Conservation (phyloP, 2,888 invertebrate species). For the Idaea straminata region DNA sequence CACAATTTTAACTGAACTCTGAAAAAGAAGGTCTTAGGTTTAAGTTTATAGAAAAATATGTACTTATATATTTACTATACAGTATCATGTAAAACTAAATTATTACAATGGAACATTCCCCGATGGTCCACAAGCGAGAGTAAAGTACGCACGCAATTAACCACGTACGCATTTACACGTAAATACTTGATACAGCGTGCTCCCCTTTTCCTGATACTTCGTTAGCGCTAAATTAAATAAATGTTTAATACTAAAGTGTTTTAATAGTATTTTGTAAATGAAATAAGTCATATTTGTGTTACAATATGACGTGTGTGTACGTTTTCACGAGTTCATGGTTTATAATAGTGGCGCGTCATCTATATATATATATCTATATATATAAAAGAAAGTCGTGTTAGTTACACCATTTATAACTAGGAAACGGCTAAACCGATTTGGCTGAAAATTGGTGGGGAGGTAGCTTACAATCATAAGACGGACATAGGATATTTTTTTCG, state of each 20-base stretch:
- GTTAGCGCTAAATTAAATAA: not conserved
- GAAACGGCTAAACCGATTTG: too few species aligned
- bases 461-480: too few species aligned
- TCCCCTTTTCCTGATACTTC: not conserved
- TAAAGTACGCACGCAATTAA: too few species aligned
- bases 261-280: not conserved
- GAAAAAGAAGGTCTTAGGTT: not conserved
- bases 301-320: not conserved
- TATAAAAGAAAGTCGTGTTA: too few species aligned
- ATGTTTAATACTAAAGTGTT: not conserved
- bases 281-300: not conserved
- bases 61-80: not conserved
- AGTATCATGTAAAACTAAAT: not conserved
- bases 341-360: too few species aligned
- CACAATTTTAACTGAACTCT: too few species aligned
- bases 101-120: not conserved
- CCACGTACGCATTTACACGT: not conserved
- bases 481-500: too few species aligned
- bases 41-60: not conserved
- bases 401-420: too few species aligned
- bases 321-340: not conserved
- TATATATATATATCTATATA: too few species aligned
- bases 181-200: not conserved
- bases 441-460: too few species aligned
- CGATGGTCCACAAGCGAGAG: not conserved